Percentiles rank a stretch among this genome's conserved stretches.
phyloP scores from a whole-genome alignment of 2,797 vertebrate species.

The Falco rusticolus region DNA sequence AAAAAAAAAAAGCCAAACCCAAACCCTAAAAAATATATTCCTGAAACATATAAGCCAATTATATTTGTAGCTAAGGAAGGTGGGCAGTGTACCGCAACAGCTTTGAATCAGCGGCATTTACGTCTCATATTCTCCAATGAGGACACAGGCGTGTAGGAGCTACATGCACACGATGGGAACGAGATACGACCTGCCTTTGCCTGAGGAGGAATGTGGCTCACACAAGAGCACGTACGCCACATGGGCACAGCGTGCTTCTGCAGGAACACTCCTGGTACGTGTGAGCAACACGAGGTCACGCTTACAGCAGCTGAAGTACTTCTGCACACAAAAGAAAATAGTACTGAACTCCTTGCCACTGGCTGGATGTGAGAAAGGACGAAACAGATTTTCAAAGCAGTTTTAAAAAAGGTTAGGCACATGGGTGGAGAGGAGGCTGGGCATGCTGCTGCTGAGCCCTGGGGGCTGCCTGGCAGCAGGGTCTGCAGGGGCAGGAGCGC shows the following conservation, averaged over 20 bases:
- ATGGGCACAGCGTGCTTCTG: accelerated
- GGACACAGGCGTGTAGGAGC: neutral
- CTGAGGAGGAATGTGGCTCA: neutral
- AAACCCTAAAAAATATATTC: no score
- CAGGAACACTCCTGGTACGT: accelerated
- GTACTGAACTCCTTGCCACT: neutral
- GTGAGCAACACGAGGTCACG: neutral
- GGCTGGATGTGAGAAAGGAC: neutral
- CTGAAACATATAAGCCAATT: neutral
- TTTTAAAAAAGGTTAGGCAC: neutral
- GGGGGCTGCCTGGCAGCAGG: no score
- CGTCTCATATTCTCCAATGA: neutral
- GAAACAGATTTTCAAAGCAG: neutral
- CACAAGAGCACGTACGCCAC: accelerated
- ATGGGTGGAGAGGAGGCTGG: accelerated
- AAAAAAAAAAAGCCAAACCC: no score
- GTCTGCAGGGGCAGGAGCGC: neutral
- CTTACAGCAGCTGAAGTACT: neutral
- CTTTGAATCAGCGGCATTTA: neutral
- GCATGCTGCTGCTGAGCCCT: neutral
- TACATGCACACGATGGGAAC: accelerated
- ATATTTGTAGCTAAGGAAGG: neutral
- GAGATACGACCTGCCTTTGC: neutral
- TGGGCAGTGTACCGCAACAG: neutral
- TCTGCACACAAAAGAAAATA: neutral